phyloP scores from a whole-genome alignment of 1,140 invertebrate genomes.

The Palaemon carinicauda region DNA sequence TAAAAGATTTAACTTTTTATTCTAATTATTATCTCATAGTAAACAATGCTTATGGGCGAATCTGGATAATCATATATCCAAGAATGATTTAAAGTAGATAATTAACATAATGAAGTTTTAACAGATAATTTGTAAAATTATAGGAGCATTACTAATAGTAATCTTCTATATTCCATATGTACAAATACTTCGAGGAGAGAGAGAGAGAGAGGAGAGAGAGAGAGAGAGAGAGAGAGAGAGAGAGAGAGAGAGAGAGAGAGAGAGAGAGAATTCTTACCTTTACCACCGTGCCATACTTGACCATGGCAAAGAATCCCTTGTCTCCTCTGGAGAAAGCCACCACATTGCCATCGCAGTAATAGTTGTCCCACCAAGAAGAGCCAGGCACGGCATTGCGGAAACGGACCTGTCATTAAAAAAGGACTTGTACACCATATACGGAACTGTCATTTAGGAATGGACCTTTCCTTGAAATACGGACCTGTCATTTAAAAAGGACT shows the following conservation, averaged over 20 bases:
- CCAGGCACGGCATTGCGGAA: conserved; percentile 71
- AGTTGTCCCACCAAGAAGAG: conserved; percentile 73
- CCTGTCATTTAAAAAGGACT: no score
- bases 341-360: conserved; percentile 77
- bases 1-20: background rate
- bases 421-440: no score
- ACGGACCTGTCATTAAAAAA: no score
- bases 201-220: background rate
- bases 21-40: background rate
- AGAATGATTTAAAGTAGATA: no score
- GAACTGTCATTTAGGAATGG: no score
- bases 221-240: background rate
- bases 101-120: no score
- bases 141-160: no score
- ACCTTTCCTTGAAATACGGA: no score
- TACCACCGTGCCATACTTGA: conserved; percentile 67
- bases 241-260: background rate
- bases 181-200: no score
- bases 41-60: background rate
- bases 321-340: conserved; percentile 79
- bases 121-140: no score
- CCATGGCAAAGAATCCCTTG: conserved; percentile 79
- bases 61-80: no score
- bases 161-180: no score
- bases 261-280: conserved; percentile 24